Conservation (phyloP, 2,888 invertebrate genomes). For the Apodemia zela region DNA sequence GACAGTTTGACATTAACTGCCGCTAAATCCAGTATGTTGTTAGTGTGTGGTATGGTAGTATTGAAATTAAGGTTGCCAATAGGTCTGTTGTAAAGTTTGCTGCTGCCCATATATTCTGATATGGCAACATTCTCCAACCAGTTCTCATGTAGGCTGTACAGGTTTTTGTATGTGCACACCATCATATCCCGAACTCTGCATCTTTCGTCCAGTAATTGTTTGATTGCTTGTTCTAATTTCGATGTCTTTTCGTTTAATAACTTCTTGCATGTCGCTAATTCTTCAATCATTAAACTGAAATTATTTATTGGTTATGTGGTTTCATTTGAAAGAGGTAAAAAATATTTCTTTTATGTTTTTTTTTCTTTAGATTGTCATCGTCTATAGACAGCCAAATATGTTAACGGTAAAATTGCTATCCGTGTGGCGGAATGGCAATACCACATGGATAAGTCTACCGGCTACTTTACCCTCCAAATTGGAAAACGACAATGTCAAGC, state of each 20-base stretch:
- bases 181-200: slow-evolving; percentile 82
- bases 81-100: slow-evolving; percentile 56
- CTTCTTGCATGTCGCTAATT: slow-evolving; percentile 92
- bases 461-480: too few relatives aligned
- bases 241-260: slow-evolving; percentile 85
- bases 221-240: slow-evolving; percentile 85
- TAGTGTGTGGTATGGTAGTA: slow-evolving; percentile 69
- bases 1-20: slow-evolving; percentile 82
- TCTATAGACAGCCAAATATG: too few relatives aligned
- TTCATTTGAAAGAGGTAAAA: too few relatives aligned
- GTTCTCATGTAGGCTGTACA: slow-evolving; percentile 71
- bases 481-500: too few relatives aligned
- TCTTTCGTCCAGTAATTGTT: slow-evolving; percentile 85
- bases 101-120: slow-evolving; percentile 60
- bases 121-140: slow-evolving; percentile 69
- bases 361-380: too few relatives aligned
- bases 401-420: too few relatives aligned
- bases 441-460: too few relatives aligned
- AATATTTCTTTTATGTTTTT: too few relatives aligned
- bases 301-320: not conserved
- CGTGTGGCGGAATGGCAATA: too few relatives aligned
- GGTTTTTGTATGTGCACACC: slow-evolving; percentile 82
- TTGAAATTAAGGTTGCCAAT: slow-evolving; percentile 76
- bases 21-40: slow-evolving; percentile 83
- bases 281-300: slow-evolving; percentile 93